phyloP scores from a whole-genome alignment of 2,888 invertebrate genomes.

The Habroteleia sp. region DNA sequence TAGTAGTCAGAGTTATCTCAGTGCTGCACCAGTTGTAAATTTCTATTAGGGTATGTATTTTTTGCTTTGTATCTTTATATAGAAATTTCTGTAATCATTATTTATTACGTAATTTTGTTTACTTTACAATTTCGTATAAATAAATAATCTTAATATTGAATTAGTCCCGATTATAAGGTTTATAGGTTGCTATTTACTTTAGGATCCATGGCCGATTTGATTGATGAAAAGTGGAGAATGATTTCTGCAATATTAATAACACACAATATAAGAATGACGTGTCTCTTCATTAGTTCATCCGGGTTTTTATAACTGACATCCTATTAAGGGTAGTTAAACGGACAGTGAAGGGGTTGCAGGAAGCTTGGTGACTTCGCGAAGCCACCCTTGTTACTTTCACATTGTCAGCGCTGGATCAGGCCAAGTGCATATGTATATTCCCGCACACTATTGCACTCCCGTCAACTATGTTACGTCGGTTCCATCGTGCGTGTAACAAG shows the following conservation, averaged over 20 bases:
- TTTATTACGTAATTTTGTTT: too few species aligned
- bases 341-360: slow-evolving; percentile 58
- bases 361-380: slow-evolving; percentile 52
- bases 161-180: too few species aligned
- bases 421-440: slow-evolving; percentile 28
- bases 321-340: slow-evolving; percentile 61
- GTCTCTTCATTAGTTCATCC: slow-evolving; percentile 56
- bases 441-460: slow-evolving; percentile 30
- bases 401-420: slow-evolving; percentile 46
- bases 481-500: slow-evolving; percentile 63
- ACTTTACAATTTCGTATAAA: too few species aligned
- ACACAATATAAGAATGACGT: slow-evolving; percentile 49
- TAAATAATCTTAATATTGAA: too few species aligned
- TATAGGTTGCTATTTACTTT: not conserved
- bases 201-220: slow-evolving; percentile 4
- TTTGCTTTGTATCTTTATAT: too few species aligned
- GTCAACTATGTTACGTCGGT: slow-evolving; percentile 47
- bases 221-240: not conserved
- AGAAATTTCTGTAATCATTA: too few species aligned
- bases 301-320: slow-evolving; percentile 62
- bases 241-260: slow-evolving; percentile 40
- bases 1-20: too few species aligned
- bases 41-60: too few species aligned
- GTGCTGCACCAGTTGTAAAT: too few species aligned
- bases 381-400: slow-evolving; percentile 62